A percentile compares a stretch with the other conserved stretches of the same genome.
Conservation (phyloP, 2,113 vertebrate genomes). For the Perccottus glenii region DNA sequence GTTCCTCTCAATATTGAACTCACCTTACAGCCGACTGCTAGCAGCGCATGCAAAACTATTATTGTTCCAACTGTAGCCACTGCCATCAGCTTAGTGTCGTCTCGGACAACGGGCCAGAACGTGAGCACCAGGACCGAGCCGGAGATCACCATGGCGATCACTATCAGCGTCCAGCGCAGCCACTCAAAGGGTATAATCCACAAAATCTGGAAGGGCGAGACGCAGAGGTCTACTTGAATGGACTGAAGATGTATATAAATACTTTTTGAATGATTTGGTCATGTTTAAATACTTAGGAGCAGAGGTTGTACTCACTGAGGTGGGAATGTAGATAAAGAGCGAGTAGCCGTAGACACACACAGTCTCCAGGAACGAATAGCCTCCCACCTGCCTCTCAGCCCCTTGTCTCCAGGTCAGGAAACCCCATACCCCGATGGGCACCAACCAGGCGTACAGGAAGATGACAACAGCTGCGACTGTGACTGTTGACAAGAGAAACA, state of each 20-base stretch:
- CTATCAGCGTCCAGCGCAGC: constrained; percentile 84
- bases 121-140: constrained; percentile 82
- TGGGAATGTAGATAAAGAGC: constrained; percentile 86
- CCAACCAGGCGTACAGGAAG: constrained; percentile 88
- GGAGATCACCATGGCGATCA: constrained; percentile 80
- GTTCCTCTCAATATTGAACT: not conserved
- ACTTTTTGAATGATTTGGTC: not conserved
- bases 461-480: constrained; percentile 82
- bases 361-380: constrained; percentile 86
- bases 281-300: not conserved
- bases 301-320: constrained; percentile 80
- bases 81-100: constrained; percentile 78
- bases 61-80: constrained; percentile 72
- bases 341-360: constrained; percentile 90
- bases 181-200: constrained; percentile 82
- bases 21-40: constrained; percentile 88
- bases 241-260: not conserved
- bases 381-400: constrained; percentile 62
- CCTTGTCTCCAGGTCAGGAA: constrained; percentile 86
- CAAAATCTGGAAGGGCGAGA: constrained; percentile 74
- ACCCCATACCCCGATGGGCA: constrained; percentile 84
- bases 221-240: not conserved
- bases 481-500: constrained; percentile 65
- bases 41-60: constrained; percentile 80
- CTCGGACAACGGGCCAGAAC: constrained; percentile 84